A percentile compares a stretch with the other conserved stretches of the same genome.
Evolutionary conservation across 2,888 invertebrate species (phyloP).

Genomic region (Tolmerus cingulatus): DNA sequence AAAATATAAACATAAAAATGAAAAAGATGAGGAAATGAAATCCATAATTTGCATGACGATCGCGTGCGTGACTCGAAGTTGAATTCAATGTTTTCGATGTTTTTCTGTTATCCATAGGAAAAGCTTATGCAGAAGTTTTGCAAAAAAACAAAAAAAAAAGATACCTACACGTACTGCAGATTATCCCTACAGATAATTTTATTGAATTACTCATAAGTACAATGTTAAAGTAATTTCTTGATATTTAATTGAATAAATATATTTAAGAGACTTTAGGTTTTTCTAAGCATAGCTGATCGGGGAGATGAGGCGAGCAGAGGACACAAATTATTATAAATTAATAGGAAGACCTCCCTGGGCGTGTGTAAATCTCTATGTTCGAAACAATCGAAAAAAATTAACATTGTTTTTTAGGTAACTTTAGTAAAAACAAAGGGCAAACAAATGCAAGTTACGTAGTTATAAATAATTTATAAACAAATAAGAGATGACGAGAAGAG

Average conservation of each 20-base stretch:
- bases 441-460: conserved; percentile 18
- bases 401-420: conserved; percentile 7
- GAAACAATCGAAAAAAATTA: background rate
- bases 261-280: conserved; percentile 14
- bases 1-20: background rate
- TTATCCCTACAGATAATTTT: background rate
- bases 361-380: background rate
- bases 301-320: background rate
- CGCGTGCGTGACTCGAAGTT: background rate
- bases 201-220: conserved; percentile 23
- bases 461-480: conserved; percentile 11
- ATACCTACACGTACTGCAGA: background rate
- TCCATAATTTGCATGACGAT: conserved; percentile 1
- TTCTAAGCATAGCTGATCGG: background rate
- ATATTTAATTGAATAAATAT: conserved; percentile 17
- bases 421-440: background rate
- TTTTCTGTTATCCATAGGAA: background rate
- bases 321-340: background rate
- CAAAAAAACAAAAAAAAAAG: background rate
- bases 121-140: conserved; percentile 8
- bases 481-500: background rate
- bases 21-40: background rate
- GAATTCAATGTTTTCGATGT: background rate
- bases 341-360: background rate
- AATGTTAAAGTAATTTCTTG: conserved; percentile 24